Evolutionary conservation across 1,140 invertebrate genomes (phyloP), one percentile per base, ranked within the genome.

Genomic region (Cecropterus lyciades): DNA sequence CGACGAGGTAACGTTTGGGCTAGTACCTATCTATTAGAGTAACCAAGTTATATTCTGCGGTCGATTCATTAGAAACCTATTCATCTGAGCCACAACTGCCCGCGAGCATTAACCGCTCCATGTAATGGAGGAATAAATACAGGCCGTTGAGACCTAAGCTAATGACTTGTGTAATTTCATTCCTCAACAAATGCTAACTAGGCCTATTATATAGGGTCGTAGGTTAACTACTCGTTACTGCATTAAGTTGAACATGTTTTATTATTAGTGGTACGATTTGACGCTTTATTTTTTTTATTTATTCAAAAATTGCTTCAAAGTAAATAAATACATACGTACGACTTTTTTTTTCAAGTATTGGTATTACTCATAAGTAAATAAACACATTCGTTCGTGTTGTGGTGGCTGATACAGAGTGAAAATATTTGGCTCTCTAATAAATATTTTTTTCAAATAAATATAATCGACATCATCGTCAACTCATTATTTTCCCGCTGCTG

Each of bases 1-100:
- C n/a, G n/a, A n/a, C n/a, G 30, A 1, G n/a, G n/a, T n/a, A 6
- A 33, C 30, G 3, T 10, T 33, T 33, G 30, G 30, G 37, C n/a
- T n/a, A n/a, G 1, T 43, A 10, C 30, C 5, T 55, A 15, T 40
- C 52, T 33, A 70, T 66, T 62, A 70, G 20, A 33, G 65, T 57
- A 67, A 71, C 59, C 30, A 67, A 64, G 57, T 64, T 33, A 46
- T 53, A 46, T n/a, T 10, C 30, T 55, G 15, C 59, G 43, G 63
- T 53, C 43, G 46, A 53, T 71, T 71, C 65, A 71, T 71, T 71
- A 71, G 65, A 57, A 64, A 59, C 20, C 59, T 37, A 64, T 71
- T 71, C 69, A 67, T 67, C 52, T 62, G 42, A 30, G 9, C 17
- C 5, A 30, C 45, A 17, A 13, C 15, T 15, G 24, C 27, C 27